Conservation (phyloP, 2,888 invertebrate species). For the Pilophorus perplexus region DNA sequence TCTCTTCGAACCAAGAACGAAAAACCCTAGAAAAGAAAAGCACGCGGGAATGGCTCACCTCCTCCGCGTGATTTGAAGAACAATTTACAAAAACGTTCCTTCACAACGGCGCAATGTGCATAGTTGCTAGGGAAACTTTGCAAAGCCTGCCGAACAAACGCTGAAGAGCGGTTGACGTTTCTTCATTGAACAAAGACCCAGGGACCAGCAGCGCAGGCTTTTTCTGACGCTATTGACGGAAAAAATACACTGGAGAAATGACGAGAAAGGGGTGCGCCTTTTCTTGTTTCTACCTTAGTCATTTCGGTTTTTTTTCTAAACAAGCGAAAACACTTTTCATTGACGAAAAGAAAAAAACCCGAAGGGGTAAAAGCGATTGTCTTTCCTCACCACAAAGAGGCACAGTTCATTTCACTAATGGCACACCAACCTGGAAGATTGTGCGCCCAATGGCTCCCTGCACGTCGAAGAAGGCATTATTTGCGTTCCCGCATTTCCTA, state of each 20-base stretch:
- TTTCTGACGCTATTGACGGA: constrained; percentile 5
- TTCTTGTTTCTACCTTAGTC: constrained; percentile 13
- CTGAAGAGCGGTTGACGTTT: constrained; percentile 13
- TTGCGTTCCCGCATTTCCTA: constrained; percentile 3
- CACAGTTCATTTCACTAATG: constrained; percentile 39
- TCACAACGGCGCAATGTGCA: not conserved
- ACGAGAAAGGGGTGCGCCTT: not conserved
- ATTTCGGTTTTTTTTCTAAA: constrained; percentile 12
- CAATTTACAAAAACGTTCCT: constrained; percentile 2
- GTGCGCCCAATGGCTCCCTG: constrained; percentile 16
- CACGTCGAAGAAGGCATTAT: constrained; percentile 15
- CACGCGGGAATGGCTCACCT: not conserved
- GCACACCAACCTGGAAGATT: constrained; percentile 30
- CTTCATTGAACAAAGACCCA: constrained; percentile 3
- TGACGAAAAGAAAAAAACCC: constrained; percentile 10
- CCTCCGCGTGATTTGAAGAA: not conserved
- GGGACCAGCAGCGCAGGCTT: not conserved
- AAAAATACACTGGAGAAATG: not conserved
- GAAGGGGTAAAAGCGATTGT: constrained; percentile 22
- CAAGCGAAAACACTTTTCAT: constrained; percentile 34
- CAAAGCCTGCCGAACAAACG: not conserved
- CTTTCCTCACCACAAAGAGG: constrained; percentile 20
- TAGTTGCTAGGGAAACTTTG: not conserved
- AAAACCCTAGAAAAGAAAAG: no score
- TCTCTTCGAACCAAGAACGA: no score